Evolutionary conservation across 2,797 vertebrate species (phyloP).

Genomic region (Enteromius paludinosus): DNA sequence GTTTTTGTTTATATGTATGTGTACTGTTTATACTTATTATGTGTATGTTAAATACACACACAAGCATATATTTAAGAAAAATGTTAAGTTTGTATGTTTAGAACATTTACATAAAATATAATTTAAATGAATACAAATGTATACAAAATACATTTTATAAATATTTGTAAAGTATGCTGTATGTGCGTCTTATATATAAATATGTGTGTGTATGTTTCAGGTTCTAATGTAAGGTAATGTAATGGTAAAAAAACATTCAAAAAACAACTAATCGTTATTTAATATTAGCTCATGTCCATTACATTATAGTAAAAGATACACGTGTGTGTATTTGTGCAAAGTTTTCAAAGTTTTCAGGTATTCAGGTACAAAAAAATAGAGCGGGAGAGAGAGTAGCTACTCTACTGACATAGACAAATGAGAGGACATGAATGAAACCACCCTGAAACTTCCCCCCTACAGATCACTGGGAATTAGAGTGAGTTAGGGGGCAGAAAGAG

Average conservation of each 20-base stretch:
- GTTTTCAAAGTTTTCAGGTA: background rate
- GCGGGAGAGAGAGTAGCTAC: background rate
- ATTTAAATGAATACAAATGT: too few species aligned
- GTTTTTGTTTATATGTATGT: too few species aligned
- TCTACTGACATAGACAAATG: constrained; percentile 45
- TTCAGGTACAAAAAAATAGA: background rate
- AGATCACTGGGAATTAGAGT: constrained; percentile 46
- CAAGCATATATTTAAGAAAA: too few species aligned
- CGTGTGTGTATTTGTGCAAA: background rate
- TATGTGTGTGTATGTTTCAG: too few species aligned
- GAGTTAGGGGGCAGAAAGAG: constrained; percentile 35
- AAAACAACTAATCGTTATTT: background rate
- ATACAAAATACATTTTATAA: too few species aligned
- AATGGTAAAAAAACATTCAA: background rate
- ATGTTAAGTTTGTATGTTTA: too few species aligned
- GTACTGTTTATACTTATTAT: too few species aligned
- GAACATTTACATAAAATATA: too few species aligned
- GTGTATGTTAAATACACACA: too few species aligned
- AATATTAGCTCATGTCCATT: background rate
- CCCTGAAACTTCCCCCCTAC: constrained; percentile 39
- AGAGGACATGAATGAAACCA: constrained; percentile 51
- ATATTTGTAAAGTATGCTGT: too few species aligned
- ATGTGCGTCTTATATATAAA: too few species aligned
- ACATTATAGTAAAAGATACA: background rate
- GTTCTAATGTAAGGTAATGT: too few species aligned